Conservation (phyloP, 1,140 invertebrate genomes). For the Sycophaga agraensis region DNA sequence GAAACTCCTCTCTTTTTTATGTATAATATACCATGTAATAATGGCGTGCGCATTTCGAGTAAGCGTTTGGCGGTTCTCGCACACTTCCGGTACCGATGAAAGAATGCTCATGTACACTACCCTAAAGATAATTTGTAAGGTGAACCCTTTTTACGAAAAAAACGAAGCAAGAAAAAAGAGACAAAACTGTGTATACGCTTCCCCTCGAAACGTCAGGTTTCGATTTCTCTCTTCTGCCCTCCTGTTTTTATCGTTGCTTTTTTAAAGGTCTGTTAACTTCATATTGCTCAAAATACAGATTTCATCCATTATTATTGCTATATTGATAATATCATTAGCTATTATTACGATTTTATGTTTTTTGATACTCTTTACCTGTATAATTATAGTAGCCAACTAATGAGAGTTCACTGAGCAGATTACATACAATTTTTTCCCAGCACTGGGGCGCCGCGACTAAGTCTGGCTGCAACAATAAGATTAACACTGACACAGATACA, state of each 20-base stretch:
- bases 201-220: no score
- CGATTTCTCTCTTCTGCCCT: no score
- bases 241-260: no score
- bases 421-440: conserved; percentile 6
- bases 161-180: neutral
- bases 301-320: conserved; percentile 18
- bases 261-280: no score
- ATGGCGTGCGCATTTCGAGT: neutral
- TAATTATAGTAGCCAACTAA: conserved; percentile 7
- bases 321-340: conserved; percentile 20
- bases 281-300: conserved; percentile 19
- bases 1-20: neutral
- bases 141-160: neutral
- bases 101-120: conserved; percentile 26
- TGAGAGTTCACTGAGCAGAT: conserved; percentile 6
- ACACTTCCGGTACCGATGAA: conserved; percentile 30
- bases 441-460: conserved; percentile 12
- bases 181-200: conserved; percentile 1
- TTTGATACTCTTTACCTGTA: conserved; percentile 27
- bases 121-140: neutral
- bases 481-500: conserved; percentile 6
- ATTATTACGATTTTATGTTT: conserved; percentile 12
- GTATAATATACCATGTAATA: neutral
- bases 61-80: conserved; percentile 20
- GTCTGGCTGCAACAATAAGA: neutral